These are phyloP conservation scores for Nematostella vectensis DNA, from an alignment of 92 coral and sea anemone genomes.

Conservation along the genomic window DNA sequence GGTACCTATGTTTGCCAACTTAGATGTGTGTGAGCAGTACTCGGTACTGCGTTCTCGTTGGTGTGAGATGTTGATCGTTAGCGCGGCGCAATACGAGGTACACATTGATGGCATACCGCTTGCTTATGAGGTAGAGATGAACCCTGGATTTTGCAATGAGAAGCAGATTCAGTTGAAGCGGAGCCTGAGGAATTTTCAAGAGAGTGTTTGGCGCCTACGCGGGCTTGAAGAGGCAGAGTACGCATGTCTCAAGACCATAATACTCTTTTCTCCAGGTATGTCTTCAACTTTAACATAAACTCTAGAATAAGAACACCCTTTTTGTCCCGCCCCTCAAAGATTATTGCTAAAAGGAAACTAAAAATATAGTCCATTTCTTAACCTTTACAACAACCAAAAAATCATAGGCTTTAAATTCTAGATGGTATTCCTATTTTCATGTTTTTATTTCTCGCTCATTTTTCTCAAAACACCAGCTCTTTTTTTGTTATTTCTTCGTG, in stretches of 20 bases:
- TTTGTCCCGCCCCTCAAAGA: too few relatives aligned
- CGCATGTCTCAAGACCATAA: constrained; percentile 63
- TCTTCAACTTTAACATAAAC: too few relatives aligned
- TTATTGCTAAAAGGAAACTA: too few relatives aligned
- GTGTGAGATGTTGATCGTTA: constrained; percentile 53
- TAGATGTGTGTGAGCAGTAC: constrained; percentile 63
- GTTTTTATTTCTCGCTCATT: too few relatives aligned
- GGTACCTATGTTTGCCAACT: constrained; percentile 53
- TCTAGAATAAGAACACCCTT: too few relatives aligned
- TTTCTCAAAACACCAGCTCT: too few relatives aligned
- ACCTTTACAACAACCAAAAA: too few relatives aligned
- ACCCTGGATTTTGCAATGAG: constrained; percentile 38
- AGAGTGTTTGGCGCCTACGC: constrained; percentile 41
- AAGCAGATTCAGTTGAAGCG: constrained; percentile 48
- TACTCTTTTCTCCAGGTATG: constrained; percentile 62
- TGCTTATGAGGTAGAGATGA: constrained; percentile 29
- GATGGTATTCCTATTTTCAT: too few relatives aligned
- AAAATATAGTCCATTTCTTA: too few relatives aligned
- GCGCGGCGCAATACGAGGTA: constrained; percentile 54
- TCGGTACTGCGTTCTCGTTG: constrained; percentile 50
- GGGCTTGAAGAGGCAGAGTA: constrained; percentile 63
- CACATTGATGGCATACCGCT: constrained; percentile 47
- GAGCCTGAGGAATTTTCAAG: constrained; percentile 49
- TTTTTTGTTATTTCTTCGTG: too few relatives aligned
- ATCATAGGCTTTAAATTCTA: too few relatives aligned